phyloP scores from a whole-genome alignment of 1,140 invertebrate species.

The Sipha flava region DNA sequence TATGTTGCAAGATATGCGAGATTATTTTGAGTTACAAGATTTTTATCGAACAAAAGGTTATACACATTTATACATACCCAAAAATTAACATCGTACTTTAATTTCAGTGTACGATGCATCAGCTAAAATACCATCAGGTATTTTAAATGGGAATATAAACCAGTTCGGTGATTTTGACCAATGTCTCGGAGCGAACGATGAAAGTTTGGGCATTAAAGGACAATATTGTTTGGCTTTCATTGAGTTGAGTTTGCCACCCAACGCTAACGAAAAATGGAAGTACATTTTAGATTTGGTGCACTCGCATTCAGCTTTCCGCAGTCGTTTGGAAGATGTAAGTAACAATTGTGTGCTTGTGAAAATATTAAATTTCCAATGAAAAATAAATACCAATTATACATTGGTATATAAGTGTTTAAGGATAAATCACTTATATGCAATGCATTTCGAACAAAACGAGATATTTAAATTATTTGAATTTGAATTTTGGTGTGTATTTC shows the following conservation, averaged over 20 bases:
- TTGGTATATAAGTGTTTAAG: too few relatives aligned
- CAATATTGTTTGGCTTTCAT: slow-evolving; percentile 56
- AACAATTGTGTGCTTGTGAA: not conserved
- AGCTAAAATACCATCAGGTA: slow-evolving; percentile 53
- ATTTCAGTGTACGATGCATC: slow-evolving; percentile 56
- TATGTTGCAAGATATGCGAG: too few relatives aligned
- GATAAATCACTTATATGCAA: too few relatives aligned
- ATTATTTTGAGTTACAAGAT: too few relatives aligned
- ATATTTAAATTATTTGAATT: too few relatives aligned
- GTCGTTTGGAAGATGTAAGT: slow-evolving; percentile 57
- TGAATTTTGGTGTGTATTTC: too few relatives aligned
- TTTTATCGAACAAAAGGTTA: slow-evolving; percentile 36
- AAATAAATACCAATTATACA: too few relatives aligned
- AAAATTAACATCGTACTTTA: slow-evolving; percentile 35
- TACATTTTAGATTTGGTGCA: slow-evolving; percentile 51
- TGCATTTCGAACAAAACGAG: too few relatives aligned
- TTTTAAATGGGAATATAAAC: slow-evolving; percentile 56
- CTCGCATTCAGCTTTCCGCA: slow-evolving; percentile 54
- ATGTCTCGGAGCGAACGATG: slow-evolving; percentile 47
- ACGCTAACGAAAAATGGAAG: slow-evolving; percentile 46
- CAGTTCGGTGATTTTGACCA: slow-evolving; percentile 57
- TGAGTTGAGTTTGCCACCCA: slow-evolving; percentile 45
- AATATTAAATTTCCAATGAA: not conserved
- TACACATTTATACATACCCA: not conserved
- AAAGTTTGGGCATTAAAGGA: slow-evolving; percentile 44